Evolutionary conservation across 2,888 invertebrate genomes (phyloP).

Genomic region (Didymodactylos carnosus): DNA sequence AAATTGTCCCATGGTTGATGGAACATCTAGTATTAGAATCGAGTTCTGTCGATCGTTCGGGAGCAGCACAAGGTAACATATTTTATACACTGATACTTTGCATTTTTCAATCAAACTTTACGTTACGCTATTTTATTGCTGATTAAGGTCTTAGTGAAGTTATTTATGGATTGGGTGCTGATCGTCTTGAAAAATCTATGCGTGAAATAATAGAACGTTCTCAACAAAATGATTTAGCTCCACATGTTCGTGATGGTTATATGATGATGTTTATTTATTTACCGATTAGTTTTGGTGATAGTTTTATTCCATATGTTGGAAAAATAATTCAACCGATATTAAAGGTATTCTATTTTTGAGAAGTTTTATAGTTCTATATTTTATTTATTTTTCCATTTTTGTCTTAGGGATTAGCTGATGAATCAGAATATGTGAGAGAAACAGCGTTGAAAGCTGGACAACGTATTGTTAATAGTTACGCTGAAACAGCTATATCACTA

Average conservation of each 20-base stretch:
- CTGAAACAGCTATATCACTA: slow-evolving; percentile 74
- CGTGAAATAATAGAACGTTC: slow-evolving; percentile 85
- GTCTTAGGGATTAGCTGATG: slow-evolving; percentile 71
- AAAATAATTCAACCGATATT: slow-evolving; percentile 89
- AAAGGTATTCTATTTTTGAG: slow-evolving; percentile 38
- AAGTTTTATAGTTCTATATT: background rate
- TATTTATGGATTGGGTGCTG: slow-evolving; percentile 78
- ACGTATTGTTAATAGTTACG: slow-evolving; percentile 81
- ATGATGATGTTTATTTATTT: slow-evolving; percentile 99
- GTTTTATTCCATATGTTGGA: slow-evolving; percentile 83
- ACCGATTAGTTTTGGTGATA: slow-evolving; percentile 86
- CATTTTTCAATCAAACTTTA: no score
- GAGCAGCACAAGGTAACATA: slow-evolving; percentile 89
- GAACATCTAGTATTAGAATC: slow-evolving; percentile 80
- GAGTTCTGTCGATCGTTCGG: slow-evolving; percentile 77
- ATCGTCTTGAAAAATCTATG: slow-evolving; percentile 85
- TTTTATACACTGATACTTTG: no score
- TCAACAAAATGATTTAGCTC: slow-evolving; percentile 58
- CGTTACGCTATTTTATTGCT: background rate
- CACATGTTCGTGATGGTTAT: slow-evolving; percentile 65
- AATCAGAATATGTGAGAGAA: slow-evolving; percentile 91
- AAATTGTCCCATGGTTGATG: slow-evolving; percentile 93
- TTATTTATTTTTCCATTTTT: background rate
- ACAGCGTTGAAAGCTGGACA: slow-evolving; percentile 90
- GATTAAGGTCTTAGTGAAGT: slow-evolving; percentile 69